Percentiles rank a stretch among this genome's conserved stretches.
phyloP scores from a whole-genome alignment of 2,888 invertebrate species.

The Machimus rusticus region DNA sequence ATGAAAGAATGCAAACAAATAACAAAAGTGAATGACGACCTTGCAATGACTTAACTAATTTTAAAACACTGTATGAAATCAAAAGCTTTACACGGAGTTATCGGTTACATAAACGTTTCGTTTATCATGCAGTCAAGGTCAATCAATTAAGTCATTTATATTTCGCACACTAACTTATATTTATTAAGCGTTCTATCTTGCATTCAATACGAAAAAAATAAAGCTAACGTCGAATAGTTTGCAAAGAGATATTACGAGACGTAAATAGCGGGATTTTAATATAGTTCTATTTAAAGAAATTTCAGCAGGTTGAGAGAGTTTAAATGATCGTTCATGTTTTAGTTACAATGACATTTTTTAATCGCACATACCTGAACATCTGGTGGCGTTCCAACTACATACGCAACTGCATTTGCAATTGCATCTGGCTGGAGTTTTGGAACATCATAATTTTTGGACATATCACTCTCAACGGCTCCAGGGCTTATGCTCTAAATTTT shows the following conservation, averaged over 20 bases:
- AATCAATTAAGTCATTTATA: neutral
- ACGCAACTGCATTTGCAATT: conserved; percentile 60
- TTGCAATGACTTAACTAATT: neutral
- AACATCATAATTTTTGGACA: conserved; percentile 50
- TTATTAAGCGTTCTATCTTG: neutral
- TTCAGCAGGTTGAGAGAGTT: neutral
- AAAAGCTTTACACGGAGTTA: neutral
- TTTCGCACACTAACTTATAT: neutral
- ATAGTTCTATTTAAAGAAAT: neutral
- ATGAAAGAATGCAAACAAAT: neutral
- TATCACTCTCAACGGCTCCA: conserved; percentile 59
- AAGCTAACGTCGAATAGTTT: neutral
- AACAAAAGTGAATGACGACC: neutral
- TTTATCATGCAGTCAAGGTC: neutral
- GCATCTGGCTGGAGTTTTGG: conserved; percentile 52
- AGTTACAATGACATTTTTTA: neutral
- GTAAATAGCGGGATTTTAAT: neutral
- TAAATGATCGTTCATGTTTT: neutral
- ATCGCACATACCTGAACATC: conserved; percentile 52
- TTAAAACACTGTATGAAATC: neutral
- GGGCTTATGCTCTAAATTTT: conserved; percentile 57
- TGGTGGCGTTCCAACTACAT: conserved; percentile 57
- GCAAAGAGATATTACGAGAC: neutral
- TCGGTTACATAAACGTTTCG: neutral
- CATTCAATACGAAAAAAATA: neutral